Base-by-base conservation (phyloP, 2,797 vertebrate species). In the Smutsia temminckii region DNA sequence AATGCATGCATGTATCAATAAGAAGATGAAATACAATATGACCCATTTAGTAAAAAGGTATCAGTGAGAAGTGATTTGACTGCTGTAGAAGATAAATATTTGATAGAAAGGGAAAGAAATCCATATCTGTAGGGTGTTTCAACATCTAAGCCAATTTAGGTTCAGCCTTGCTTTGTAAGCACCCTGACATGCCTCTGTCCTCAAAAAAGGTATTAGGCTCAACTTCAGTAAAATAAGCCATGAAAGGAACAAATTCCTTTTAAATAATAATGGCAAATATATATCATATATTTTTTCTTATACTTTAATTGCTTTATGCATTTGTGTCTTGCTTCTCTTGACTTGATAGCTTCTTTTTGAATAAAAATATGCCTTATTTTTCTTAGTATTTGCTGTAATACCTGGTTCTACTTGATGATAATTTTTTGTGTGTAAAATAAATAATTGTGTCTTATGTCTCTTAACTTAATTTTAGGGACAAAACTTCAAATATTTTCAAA, bases 401-500 rank as follows among this genome's bases (percentile, higher is more conserved):
- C 84, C 40, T 69, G 74, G 23, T 87, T 93, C 20, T 63, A 69
- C 16, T 93, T 87, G 88, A 92, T 68, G 55, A 53, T 88, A 57
- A 68, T 57, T 72, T 87, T 78, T 25, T 32, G 0, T 42, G 8
- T 79, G 2, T 61, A 46, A 72, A 93, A 85, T 89, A 85, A 89
- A 77, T 75, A 32, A 61, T 89, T 4, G 4, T 83, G 11, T 81
- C 55, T 93, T 77, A 68, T 81, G 21, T 81, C 32, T 95, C 6
- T 42, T 40, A 89, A 81, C 29, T 94, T 86, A 69, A 79, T 88
- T 84, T 87, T 93, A 79, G 21, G 27, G 84, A n/a, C 6, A 92
- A 78, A 85, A 71, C 29, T 79, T 88, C 51, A 94, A 88, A 40
- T 91, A 87, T 92, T 92, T 89, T 85, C 42, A 79, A 84, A 59